phyloP scores from a whole-genome alignment of 2,113 vertebrate species.

The Corythaixoides concolor region DNA sequence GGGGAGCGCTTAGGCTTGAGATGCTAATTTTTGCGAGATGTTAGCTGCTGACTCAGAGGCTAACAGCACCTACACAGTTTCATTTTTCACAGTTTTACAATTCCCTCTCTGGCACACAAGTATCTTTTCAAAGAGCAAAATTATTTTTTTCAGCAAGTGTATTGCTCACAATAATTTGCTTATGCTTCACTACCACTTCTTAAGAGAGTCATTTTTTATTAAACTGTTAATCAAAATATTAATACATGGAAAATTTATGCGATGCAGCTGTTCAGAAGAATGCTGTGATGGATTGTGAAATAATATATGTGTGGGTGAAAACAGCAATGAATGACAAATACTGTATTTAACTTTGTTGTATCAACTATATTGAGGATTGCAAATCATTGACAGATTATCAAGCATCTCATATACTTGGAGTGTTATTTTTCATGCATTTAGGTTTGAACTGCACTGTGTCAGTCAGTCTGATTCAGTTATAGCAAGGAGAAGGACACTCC shows the following conservation, averaged over 20 bases:
- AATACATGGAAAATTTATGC: slow-evolving; percentile 11
- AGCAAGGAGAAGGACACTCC: background rate
- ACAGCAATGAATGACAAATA: background rate
- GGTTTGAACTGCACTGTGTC: background rate
- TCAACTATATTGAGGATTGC: background rate
- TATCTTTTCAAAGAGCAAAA: background rate
- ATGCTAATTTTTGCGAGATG: slow-evolving; percentile 53
- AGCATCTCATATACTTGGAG: background rate
- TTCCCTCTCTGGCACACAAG: background rate
- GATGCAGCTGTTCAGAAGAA: slow-evolving; percentile 2
- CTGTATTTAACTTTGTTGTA: background rate
- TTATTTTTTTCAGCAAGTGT: background rate
- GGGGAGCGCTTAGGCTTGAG: slow-evolving; percentile 30
- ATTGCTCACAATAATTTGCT: background rate
- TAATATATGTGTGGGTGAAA: slow-evolving; percentile 16
- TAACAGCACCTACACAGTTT: slow-evolving; percentile 14
- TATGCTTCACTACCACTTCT: background rate
- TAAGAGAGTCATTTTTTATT: slow-evolving; percentile 28
- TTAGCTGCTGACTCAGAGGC: slow-evolving; percentile 59
- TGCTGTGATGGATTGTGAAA: background rate
- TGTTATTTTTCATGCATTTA: background rate
- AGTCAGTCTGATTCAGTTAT: background rate
- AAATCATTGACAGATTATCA: background rate
- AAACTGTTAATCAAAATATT: slow-evolving; percentile 46
- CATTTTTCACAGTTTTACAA: slow-evolving; percentile 33